Evolutionary conservation across 2,797 vertebrate genomes (phyloP), one percentile per base, ranked within the genome.

Genomic region (Spondyliosoma cantharus): DNA sequence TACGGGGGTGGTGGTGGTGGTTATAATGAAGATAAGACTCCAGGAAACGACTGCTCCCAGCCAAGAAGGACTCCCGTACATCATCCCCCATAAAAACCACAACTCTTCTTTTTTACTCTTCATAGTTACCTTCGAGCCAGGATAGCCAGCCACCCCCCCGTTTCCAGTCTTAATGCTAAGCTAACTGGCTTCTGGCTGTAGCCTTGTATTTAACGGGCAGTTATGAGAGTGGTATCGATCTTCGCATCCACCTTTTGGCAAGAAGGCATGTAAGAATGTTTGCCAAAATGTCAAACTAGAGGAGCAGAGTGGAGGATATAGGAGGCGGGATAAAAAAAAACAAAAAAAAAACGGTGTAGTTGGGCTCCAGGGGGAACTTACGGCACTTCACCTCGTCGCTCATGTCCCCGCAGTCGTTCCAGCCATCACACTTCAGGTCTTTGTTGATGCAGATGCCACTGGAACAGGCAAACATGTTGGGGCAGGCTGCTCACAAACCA

Each of bases 351-450:
- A 54, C 14, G 19, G 71, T 27, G 1, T 13, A 29, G 7, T 5
- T 57, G 9, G 63, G 56, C 32, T 72, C 32, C 13, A 48, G 42
- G 50, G 56, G 19, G 7, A 56, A 93, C 95, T 93, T 90, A 96
- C 96, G 1, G 83, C 96, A 96, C 1, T 92, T 54, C 19, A 17
- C 83, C 80, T 96, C 96, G 29, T 96, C 96, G 22, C 95, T 96
- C 94, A 94, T 92, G 66, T 96, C 96, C 0, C 94, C 94, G 17
- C 96, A 96, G 87, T 96, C 95, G 11, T 96, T 96, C 95, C 95
- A 96, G 73, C 95, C 95, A 12, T 96, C 95, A 74, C 96, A 96
- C 7, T 79, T n/a, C 27, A 90, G 86, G 0, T 87, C 70, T 19
- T 84, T 87, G 2, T 16, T 1, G 17, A 96, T 93, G 86, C 96